A percentile compares a stretch with the other conserved stretches of the same genome.
These are phyloP conservation scores for Hippolais icterina DNA, from an alignment of 2,113 vertebrate genomes.

Conservation along the genomic window DNA sequence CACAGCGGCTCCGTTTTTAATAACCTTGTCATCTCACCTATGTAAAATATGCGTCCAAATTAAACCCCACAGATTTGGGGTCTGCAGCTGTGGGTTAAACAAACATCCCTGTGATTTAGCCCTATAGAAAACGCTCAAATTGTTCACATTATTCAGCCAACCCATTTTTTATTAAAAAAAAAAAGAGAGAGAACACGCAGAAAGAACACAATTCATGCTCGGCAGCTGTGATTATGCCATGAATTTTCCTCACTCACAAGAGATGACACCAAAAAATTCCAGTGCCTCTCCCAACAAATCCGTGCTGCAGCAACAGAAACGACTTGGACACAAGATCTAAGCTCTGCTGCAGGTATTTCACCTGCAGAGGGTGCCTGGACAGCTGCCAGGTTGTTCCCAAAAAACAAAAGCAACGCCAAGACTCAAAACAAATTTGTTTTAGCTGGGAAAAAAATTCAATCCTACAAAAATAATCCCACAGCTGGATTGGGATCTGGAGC, in stretches of 20 bases:
- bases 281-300: neutral
- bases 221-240: fast-evolving
- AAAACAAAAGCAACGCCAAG: neutral
- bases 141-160: neutral
- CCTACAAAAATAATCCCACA: neutral
- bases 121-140: neutral
- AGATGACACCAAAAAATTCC: neutral
- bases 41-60: neutral
- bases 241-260: neutral
- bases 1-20: neutral
- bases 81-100: neutral
- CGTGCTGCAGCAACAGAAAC: fast-evolving
- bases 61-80: neutral
- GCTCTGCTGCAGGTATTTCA: neutral
- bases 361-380: neutral
- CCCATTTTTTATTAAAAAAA: neutral
- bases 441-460: neutral
- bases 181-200: neutral
- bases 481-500: fast-evolving
- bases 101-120: neutral
- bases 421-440: neutral
- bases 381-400: neutral
- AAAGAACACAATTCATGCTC: neutral
- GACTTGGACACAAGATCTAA: neutral
- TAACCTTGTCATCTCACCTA: conserved; percentile 11